Percentiles rank a stretch among this genome's conserved stretches.
Evolutionary conservation across 2,797 vertebrate species (phyloP).

Genomic region (Danio choprae): DNA sequence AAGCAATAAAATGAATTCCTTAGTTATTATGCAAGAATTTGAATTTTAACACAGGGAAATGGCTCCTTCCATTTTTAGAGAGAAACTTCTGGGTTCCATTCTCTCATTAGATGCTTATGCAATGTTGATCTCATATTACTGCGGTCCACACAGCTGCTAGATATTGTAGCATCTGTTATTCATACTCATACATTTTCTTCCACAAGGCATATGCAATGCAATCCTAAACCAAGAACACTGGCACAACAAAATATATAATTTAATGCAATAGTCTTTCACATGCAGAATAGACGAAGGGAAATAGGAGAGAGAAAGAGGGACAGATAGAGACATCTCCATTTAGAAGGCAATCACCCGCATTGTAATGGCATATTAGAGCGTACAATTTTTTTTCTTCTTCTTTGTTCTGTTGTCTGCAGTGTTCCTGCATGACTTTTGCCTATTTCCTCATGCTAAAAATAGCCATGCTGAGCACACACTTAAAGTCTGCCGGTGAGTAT

Average conservation of each 20-base stretch:
- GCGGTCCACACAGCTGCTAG: constrained; percentile 34
- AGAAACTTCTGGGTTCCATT: constrained; percentile 16
- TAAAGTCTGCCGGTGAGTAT: constrained; percentile 57
- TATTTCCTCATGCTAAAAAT: constrained; percentile 79
- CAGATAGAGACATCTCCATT: constrained; percentile 63
- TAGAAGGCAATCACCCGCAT: constrained; percentile 61
- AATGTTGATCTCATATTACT: constrained; percentile 48
- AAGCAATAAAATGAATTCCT: constrained; percentile 17
- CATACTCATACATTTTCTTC: constrained; percentile 17
- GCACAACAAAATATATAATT: constrained; percentile 46
- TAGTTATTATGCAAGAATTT: constrained; percentile 12
- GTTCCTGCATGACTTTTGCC: constrained; percentile 66
- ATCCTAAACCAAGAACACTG: constrained; percentile 28
- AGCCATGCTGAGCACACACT: constrained; percentile 71
- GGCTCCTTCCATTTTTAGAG: not conserved
- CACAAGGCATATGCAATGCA: constrained; percentile 38
- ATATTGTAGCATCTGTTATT: constrained; percentile 38
- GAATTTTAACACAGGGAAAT: constrained; percentile 13
- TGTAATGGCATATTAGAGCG: constrained; percentile 73
- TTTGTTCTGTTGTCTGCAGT: constrained; percentile 48
- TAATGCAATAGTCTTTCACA: constrained; percentile 36
- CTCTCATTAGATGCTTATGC: constrained; percentile 38
- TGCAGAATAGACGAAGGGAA: constrained; percentile 5
- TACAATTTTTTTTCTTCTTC: constrained; percentile 65
- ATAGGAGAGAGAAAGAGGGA: constrained; percentile 34